These are phyloP conservation scores for Peromyscus nudipes DNA, from an alignment of 2,797 vertebrate genomes.

Conservation along the genomic window DNA sequence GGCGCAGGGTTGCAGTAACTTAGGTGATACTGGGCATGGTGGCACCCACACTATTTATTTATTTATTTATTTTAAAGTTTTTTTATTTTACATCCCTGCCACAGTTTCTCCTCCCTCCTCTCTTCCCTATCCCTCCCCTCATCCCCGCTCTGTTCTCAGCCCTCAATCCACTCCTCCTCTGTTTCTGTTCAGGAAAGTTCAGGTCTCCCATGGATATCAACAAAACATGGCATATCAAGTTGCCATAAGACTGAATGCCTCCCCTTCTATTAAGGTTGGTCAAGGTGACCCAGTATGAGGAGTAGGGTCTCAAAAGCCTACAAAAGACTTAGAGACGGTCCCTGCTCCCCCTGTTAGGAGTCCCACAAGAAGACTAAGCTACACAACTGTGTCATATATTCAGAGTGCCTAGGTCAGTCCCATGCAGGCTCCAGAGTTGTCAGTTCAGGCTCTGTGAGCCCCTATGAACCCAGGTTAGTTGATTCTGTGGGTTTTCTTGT, in stretches of 20 bases:
- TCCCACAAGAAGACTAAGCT: neutral
- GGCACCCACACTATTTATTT: neutral
- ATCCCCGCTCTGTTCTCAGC: neutral
- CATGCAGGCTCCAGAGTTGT: neutral
- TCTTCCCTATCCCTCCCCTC: neutral
- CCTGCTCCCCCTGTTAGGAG: neutral
- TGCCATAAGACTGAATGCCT: neutral
- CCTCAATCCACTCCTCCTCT: neutral
- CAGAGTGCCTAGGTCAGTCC: neutral
- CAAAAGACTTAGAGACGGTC: neutral
- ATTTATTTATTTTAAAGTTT: neutral
- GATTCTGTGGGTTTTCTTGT: neutral
- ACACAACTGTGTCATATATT: neutral
- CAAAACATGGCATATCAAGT: neutral
- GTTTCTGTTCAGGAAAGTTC: neutral
- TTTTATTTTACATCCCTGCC: neutral
- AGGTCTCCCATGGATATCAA: neutral
- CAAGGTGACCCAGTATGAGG: neutral
- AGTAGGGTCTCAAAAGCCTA: neutral
- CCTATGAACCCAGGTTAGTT: neutral
- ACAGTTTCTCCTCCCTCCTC: neutral
- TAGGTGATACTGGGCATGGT: neutral
- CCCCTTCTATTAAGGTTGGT: neutral
- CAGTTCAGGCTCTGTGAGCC: neutral
- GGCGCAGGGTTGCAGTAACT: neutral